Percentiles rank a stretch among this genome's conserved stretches.
These are phyloP conservation scores for Holcopasites calliopsidis DNA, from an alignment of 1,140 invertebrate genomes.

Conservation along the genomic window DNA sequence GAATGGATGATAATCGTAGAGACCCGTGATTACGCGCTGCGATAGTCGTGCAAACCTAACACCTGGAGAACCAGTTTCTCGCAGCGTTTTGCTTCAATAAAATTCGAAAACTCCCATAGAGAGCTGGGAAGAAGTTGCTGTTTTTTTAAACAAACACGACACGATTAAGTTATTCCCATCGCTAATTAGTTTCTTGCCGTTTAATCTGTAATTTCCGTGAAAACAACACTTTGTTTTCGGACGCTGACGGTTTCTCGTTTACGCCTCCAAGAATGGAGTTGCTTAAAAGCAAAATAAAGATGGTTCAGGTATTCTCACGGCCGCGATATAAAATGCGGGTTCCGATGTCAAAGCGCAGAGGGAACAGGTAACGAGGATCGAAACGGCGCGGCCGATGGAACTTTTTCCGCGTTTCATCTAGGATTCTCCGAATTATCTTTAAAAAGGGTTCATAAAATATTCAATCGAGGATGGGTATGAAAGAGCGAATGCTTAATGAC, in stretches of 20 bases:
- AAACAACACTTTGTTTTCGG: no score
- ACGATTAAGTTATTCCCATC: background rate
- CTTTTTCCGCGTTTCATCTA: background rate
- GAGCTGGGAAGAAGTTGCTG: background rate
- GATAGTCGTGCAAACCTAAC: background rate
- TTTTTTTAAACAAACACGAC: no score
- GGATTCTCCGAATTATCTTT: constrained; percentile 14
- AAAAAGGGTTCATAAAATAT: constrained; percentile 32
- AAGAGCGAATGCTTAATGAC: constrained; percentile 30
- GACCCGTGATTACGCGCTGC: background rate
- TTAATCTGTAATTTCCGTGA: constrained; percentile 1
- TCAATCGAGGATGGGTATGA: constrained; percentile 38
- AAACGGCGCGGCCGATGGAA: background rate
- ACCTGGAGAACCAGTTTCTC: constrained; percentile 16
- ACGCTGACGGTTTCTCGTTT: no score
- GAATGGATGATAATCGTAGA: constrained; percentile 23
- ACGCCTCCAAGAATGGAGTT: no score
- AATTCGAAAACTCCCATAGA: background rate
- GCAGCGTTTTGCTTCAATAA: background rate
- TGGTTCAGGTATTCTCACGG: no score
- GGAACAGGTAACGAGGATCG: background rate
- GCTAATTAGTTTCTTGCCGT: background rate
- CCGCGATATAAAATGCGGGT: background rate
- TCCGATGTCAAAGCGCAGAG: background rate
- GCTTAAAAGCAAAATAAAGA: no score